A percentile compares a stretch with the other conserved stretches of the same genome.
Evolutionary conservation across 2,888 invertebrate species (phyloP).

Genomic region (Troilus luridus): DNA sequence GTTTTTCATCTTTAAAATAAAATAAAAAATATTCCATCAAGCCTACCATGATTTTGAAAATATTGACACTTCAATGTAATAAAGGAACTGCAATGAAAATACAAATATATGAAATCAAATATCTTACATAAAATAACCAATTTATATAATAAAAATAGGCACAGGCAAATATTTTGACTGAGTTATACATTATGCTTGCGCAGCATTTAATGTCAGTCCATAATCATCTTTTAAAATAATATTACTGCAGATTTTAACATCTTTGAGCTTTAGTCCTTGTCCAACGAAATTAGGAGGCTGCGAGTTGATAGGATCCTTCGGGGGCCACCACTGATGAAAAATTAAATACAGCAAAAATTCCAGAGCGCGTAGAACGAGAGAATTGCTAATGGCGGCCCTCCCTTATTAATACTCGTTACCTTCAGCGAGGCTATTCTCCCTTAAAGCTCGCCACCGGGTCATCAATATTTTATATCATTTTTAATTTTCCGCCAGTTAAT

Average conservation of each 20-base stretch:
- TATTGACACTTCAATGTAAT: too few relatives aligned
- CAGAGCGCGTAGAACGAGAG: background rate
- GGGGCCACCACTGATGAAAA: background rate
- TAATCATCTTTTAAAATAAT: background rate
- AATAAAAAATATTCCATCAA: too few relatives aligned
- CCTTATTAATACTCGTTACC: slow-evolving; percentile 28
- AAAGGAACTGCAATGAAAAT: too few relatives aligned
- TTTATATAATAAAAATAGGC: too few relatives aligned
- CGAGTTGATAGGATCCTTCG: slow-evolving; percentile 8
- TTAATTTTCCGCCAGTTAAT: slow-evolving; percentile 36
- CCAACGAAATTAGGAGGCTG: background rate
- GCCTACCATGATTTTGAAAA: too few relatives aligned
- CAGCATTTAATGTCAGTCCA: too few relatives aligned
- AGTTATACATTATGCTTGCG: too few relatives aligned
- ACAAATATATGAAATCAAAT: too few relatives aligned
- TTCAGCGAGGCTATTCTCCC: background rate
- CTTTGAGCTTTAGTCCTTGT: background rate
- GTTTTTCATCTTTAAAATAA: too few relatives aligned
- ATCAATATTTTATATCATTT: slow-evolving; percentile 31
- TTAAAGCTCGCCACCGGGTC: background rate
- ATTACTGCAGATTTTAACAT: background rate
- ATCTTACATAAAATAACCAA: too few relatives aligned
- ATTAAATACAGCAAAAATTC: slow-evolving; percentile 31
- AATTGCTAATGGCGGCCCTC: background rate
- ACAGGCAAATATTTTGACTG: too few relatives aligned